Evolutionary conservation across 1,140 invertebrate genomes (phyloP), one percentile per base, ranked within the genome.

Genomic region (Monochamus saltuarius): DNA sequence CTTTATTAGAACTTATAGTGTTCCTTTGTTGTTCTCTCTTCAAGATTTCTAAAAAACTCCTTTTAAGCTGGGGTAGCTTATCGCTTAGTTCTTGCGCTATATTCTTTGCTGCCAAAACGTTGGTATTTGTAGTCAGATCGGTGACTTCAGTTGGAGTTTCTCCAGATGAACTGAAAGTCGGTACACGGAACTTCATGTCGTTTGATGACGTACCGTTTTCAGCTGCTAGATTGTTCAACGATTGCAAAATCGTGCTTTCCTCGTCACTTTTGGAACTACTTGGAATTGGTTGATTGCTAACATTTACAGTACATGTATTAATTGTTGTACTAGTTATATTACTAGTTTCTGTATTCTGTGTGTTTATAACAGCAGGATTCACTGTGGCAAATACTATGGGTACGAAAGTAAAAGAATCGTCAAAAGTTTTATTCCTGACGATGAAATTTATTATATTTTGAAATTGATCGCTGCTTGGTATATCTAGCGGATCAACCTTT

Each of bases 361-460:
- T 29, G 6, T 3, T 29, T 29, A 29, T 29, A 29, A 29, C 22
- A 29, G 2, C 22, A 29, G 22, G 22, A 29, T 2, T 37, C 9
- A 56, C 40, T 34, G 37, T 56, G 1, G 53, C 53, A 45, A 56
- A 56, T 17, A 56, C n/a, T 16, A 56, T 37, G 10, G 53, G 53
- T 1, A 56, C 53, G 22, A 45, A 56, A 19, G 53, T 56, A 16
- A 11, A 56, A 10, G 43, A 45, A 13, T 56, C 42, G 19, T 14
- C n/a, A 36, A 56, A 56, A 8, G 17, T 29, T 43, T 35, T 56
- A 29, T 56, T 56, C 22, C 43, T 56, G 9, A 56, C 35, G 10
- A 56, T 56, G 40, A 56, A 56, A 56, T 56, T 34, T 10, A 56
- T 45, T 14, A 56, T 56, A 45, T 43, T 35, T 6, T 43, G 14